Percentiles rank a stretch among this genome's conserved stretches.
phyloP scores from a whole-genome alignment of 2,888 invertebrate genomes.

The Agrochola macilenta region DNA sequence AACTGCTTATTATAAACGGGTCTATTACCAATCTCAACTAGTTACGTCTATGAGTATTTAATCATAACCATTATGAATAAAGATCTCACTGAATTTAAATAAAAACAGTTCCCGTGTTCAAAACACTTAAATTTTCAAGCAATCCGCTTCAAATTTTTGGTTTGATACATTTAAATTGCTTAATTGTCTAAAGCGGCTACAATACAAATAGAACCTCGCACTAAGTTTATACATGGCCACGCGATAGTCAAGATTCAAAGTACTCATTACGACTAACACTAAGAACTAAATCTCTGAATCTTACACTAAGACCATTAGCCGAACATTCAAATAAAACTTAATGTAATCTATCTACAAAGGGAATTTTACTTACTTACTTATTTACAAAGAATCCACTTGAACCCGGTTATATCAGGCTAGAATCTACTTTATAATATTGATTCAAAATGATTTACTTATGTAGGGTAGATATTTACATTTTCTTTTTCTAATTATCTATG shows the following conservation, averaged over 20 bases:
- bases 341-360: conserved; percentile 81
- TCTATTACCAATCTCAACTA: conserved; percentile 74
- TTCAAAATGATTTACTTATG: conserved; percentile 70
- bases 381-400: conserved; percentile 73
- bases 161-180: conserved; percentile 86
- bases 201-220: conserved; percentile 69
- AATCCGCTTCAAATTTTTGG: conserved; percentile 90
- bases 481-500: conserved; percentile 78
- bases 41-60: conserved; percentile 86
- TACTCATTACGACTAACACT: conserved; percentile 67
- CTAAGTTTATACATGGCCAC: conserved; percentile 86
- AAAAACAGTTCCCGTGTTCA: conserved; percentile 85
- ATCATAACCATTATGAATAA: conserved; percentile 82
- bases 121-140: conserved; percentile 90
- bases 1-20: conserved; percentile 63
- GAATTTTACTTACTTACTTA: conserved; percentile 76
- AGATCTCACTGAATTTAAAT: conserved; percentile 83
- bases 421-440: conserved; percentile 48
- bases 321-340: conserved; percentile 62
- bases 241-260: conserved; percentile 79
- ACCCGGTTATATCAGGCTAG: conserved; percentile 34
- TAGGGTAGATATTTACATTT: conserved; percentile 76
- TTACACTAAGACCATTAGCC: conserved; percentile 71
- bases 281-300: conserved; percentile 72
- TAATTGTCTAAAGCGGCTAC: conserved; percentile 79